Evolutionary conservation across 1,140 invertebrate genomes (phyloP).

Genomic region (Zaprionus taronus): DNA sequence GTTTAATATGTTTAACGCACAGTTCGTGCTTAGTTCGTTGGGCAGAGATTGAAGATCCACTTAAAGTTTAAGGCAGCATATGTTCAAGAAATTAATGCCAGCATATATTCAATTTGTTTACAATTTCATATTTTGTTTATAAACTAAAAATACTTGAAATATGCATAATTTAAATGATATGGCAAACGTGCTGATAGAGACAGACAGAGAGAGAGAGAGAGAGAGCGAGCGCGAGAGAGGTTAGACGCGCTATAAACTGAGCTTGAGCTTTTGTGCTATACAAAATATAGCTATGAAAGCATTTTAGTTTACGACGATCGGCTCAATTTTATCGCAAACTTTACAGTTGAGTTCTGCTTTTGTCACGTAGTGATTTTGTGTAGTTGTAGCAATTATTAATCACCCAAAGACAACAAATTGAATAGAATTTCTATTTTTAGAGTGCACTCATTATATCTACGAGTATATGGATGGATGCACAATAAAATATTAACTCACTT

Average conservation of each 20-base stretch:
- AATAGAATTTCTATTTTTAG: constrained; percentile 2
- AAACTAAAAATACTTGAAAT: constrained; percentile 54
- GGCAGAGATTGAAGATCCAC: background rate
- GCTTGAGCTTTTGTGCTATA: constrained; percentile 3
- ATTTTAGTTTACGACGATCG: background rate
- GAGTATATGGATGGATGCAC: background rate
- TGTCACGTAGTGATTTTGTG: constrained; percentile 6
- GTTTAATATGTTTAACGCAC: background rate
- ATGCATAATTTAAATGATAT: background rate
- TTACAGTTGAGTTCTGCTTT: constrained; percentile 5
- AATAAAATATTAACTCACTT: background rate
- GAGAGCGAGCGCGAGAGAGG: background rate
- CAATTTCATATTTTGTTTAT: constrained; percentile 71
- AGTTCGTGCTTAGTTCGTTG: background rate
- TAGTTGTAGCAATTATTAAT: background rate
- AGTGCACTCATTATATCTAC: background rate
- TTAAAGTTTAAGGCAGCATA: background rate
- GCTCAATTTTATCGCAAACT: constrained; percentile 3
- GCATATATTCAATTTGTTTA: constrained; percentile 50
- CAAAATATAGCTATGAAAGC: background rate
- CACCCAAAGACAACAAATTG: constrained; percentile 1
- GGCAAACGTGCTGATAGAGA: background rate
- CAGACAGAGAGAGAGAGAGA: background rate
- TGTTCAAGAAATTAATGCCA: background rate
- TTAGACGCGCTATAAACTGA: background rate